Conservation (phyloP, 2,797 vertebrate genomes). For the Sardinella longiceps region DNA sequence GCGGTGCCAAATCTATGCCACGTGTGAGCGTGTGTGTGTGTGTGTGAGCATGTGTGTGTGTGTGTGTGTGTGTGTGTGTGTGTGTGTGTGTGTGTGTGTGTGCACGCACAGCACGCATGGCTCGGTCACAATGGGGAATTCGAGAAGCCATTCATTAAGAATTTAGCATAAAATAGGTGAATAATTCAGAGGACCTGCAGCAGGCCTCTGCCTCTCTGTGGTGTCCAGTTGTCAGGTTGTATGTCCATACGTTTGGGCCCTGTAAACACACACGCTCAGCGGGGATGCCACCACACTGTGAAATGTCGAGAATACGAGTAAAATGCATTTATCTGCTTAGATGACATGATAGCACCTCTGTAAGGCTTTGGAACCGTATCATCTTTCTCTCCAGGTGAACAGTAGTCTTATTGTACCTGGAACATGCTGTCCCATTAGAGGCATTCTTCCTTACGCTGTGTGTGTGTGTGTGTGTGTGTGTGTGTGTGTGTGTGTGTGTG, state of each 20-base stretch:
- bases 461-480: not conserved
- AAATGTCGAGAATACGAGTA: conserved; percentile 13
- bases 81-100: not conserved
- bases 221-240: conserved; percentile 57
- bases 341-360: conserved; percentile 17
- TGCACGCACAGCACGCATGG: conserved; percentile 1
- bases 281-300: conserved; percentile 22
- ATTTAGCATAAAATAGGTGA: conserved; percentile 68
- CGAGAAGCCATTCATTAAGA: conserved; percentile 66
- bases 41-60: too few relatives aligned
- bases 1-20: conserved; percentile 9
- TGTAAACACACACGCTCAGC: not conserved
- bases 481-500: not conserved
- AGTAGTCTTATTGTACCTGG: not conserved
- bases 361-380: not conserved
- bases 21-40: too few relatives aligned
- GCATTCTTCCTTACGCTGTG: not conserved
- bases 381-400: not conserved
- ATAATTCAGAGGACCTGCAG: conserved; percentile 69
- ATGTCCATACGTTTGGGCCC: not conserved
- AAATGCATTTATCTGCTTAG: conserved; percentile 22
- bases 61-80: not conserved
- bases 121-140: conserved; percentile 57
- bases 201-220: conserved; percentile 50
- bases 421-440: not conserved